Base-by-base conservation (phyloP, 2,113 vertebrate genomes). In the Chlorodrepanis virens region DNA sequence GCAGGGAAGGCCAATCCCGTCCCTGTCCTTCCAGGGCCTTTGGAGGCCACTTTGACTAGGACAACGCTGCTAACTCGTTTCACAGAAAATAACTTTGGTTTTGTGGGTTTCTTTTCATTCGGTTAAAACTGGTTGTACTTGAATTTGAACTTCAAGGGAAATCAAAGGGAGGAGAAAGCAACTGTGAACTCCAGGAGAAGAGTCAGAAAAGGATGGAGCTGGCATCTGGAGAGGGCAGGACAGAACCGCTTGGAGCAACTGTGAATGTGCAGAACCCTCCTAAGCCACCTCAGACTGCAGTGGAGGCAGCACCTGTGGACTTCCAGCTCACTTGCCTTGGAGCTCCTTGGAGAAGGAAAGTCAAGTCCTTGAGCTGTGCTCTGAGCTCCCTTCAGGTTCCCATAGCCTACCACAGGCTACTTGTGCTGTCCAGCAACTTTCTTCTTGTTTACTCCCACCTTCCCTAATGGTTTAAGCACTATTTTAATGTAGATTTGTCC, bases 101-200 rank as follows among this genome's bases (percentile, higher is more conserved):
- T 92, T 59, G 82, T 87, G 92, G 72, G 93, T 96, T 96, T 96
- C 95, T 96, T 96, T 96, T 83, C 40, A 12, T 95, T 90, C 9
- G 28, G 78, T 90, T 77, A 22, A 86, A 96, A 96, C 96, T 96
- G 94, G 94, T 96, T 95, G 96, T 98, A 98, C 97, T 98, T 98
- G 98, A 98, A 97, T 93, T 91, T 92, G 95, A 74, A 96, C 90
- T 96, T 92, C 53, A 81, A 96, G 93, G 93, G 96, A 83, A 96
- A 89, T 94, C 57, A 45, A 89, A 94, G 90, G 96, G 92, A 87
- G 91, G 60, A 95, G 93, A 94, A 91, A 16, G 79, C 97, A 94
- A 90, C 97, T 98, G 97, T 98, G 97, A 98, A 96, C 20, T 50
- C 35, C 42, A 22, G 76, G 89, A 8, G 12, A 47, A 39, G 83